phyloP scores from a whole-genome alignment of 2,797 vertebrate genomes.

The Spheniscus humboldti region DNA sequence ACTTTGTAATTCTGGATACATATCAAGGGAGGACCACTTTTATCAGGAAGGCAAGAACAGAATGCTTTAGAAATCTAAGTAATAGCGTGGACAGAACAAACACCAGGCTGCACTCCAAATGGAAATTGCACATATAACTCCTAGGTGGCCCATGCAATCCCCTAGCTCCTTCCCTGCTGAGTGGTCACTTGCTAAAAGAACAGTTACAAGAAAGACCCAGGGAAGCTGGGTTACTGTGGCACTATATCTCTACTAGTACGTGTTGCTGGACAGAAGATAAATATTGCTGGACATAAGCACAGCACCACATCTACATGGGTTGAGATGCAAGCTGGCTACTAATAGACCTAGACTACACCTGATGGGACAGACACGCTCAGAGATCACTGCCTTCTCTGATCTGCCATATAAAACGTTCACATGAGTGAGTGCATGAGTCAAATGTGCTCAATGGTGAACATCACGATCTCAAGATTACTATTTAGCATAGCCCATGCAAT shows the following conservation, averaged over 20 bases:
- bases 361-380: neutral
- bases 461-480: neutral
- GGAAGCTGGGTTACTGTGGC: neutral
- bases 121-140: neutral
- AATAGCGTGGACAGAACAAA: neutral
- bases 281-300: neutral
- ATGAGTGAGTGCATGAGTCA: neutral
- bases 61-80: neutral
- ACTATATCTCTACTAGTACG: accelerated
- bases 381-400: neutral
- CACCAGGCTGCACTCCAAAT: neutral
- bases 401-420: neutral
- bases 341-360: neutral
- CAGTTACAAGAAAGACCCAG: neutral
- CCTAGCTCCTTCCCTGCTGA: neutral
- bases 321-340: neutral
- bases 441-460: neutral
- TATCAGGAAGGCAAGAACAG: neutral
- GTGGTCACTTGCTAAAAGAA: neutral
- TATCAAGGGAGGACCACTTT: neutral
- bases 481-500: neutral
- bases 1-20: neutral
- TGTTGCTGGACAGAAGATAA: neutral
- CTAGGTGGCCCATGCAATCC: neutral
- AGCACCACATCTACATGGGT: neutral